Conservation (phyloP, 92 coral and sea anemone genomes). For the Porites rus region DNA sequence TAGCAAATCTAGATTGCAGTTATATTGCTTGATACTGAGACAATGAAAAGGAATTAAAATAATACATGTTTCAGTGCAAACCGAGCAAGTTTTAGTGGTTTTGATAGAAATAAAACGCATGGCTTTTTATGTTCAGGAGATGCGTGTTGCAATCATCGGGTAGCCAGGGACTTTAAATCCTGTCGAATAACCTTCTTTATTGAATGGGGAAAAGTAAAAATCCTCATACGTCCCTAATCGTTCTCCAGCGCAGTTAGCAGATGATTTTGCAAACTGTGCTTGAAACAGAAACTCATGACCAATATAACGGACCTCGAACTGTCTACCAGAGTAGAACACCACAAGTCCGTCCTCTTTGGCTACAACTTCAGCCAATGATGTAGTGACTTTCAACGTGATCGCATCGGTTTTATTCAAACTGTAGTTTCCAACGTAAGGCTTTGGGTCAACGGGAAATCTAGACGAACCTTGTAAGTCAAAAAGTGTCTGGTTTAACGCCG, state of each 20-base stretch:
- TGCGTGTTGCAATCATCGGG: constrained; percentile 15
- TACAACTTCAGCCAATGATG: neutral
- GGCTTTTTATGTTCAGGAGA: neutral
- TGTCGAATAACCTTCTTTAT: neutral
- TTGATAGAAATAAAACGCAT: neutral
- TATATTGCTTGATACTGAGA: too few species aligned
- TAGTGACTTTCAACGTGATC: neutral
- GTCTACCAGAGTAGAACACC: neutral
- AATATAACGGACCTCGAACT: constrained; percentile 18
- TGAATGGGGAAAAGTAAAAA: constrained; percentile 27
- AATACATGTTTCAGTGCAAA: too few species aligned
- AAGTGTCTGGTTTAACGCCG: constrained; percentile 43
- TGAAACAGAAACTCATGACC: constrained; percentile 25
- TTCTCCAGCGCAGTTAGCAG: neutral
- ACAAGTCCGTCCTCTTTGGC: constrained; percentile 13
- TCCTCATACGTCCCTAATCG: constrained; percentile 29
- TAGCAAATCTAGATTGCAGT: too few species aligned
- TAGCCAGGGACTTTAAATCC: constrained; percentile 30
- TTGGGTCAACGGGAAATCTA: constrained; percentile 27
- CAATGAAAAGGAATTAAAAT: too few species aligned
- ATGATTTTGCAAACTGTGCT: constrained; percentile 14
- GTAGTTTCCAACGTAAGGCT: constrained; percentile 46
- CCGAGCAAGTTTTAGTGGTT: neutral
- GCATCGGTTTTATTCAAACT: constrained; percentile 13
- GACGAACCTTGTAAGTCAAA: constrained; percentile 10